Conservation (phyloP, 2,888 invertebrate species). For the Argynnis bischoffii region DNA sequence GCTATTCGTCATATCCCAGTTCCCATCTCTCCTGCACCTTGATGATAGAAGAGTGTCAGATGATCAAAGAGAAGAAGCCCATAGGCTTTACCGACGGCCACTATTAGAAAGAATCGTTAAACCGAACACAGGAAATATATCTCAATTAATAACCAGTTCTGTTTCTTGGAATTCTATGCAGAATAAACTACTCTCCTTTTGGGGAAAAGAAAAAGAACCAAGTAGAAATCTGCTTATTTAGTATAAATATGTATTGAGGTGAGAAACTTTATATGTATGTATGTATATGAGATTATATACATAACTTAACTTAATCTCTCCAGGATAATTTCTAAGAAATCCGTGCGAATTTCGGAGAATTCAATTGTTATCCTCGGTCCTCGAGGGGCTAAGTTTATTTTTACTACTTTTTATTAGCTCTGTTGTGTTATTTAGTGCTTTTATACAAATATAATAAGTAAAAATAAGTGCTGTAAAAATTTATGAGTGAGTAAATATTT, state of each 20-base stretch:
- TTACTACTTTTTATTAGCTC: no score
- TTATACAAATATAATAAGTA: no score
- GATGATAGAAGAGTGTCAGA: conserved; percentile 87
- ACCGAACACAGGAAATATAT: conserved; percentile 55
- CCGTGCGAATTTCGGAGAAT: no score
- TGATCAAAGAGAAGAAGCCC: conserved; percentile 85
- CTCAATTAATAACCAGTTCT: conserved; percentile 58
- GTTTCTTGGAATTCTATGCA: conserved; percentile 63
- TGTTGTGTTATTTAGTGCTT: no score
- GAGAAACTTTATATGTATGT: neutral
- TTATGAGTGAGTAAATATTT: no score
- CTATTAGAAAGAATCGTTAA: conserved; percentile 76
- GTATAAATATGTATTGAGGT: neutral
- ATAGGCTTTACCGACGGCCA: conserved; percentile 83
- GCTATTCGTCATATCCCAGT: conserved; percentile 88
- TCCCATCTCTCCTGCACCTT: conserved; percentile 85
- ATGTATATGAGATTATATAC: neutral
- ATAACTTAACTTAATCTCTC: no score
- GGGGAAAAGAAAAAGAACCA: conserved; percentile 53
- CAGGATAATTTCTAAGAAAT: no score
- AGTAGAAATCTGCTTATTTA: conserved; percentile 56
- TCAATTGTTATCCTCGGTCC: no score
- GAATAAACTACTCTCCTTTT: conserved; percentile 54
- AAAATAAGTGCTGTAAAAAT: no score
- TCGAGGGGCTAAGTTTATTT: no score